Base-by-base conservation (phyloP, 2,888 invertebrate genomes). In the Azorinus chamasolen region DNA sequence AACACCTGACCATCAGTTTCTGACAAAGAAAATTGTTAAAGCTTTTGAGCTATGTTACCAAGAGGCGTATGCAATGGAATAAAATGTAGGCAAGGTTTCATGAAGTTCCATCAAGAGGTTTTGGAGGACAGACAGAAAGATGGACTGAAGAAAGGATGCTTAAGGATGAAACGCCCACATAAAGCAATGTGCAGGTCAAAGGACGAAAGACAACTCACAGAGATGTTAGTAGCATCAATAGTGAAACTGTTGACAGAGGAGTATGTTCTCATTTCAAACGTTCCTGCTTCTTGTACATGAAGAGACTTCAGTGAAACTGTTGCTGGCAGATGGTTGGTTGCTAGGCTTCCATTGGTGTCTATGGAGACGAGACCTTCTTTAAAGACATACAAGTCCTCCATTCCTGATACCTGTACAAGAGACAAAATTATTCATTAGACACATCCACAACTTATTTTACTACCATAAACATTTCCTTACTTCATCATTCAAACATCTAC, bases 361-460 rank as follows among this genome's bases (percentile, higher is more conserved):
- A 88, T 58, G 2, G 70, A 64, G 12, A 89, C 88, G 32, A 58
- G 53, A 3, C 89, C 89, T 5, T 71, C 86, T 74, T 87, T 83
- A 77, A 84, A 88, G 18, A 89, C 88, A 65, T 85, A 89, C 65
- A 89, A 41, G 53, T 89, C 88, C 58, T 87, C 83, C 10, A 89
- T 73, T 6, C 89, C 89, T 20, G 85, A 79, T 14, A 89, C 83
- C 89, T 88, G 68, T n/a, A n/a, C n/a, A n/a, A n/a, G n/a, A 14
- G 54, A 58, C 12, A 75, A 25, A 66, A 48, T 16, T 48, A 16
- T 16, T 48, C 48, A 48, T 14, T 41, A 12, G 41, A 14, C 8
- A 14, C 41, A 12, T 14, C 41, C 10, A 12, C 8, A 41, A 41
- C 20, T 46, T n/a, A 46, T n/a, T 46, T 5, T 46, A 18, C 20